A percentile compares a stretch with the other conserved stretches of the same genome.
phyloP scores from a whole-genome alignment of 2,888 invertebrate species.

The Terebella lapidaria region DNA sequence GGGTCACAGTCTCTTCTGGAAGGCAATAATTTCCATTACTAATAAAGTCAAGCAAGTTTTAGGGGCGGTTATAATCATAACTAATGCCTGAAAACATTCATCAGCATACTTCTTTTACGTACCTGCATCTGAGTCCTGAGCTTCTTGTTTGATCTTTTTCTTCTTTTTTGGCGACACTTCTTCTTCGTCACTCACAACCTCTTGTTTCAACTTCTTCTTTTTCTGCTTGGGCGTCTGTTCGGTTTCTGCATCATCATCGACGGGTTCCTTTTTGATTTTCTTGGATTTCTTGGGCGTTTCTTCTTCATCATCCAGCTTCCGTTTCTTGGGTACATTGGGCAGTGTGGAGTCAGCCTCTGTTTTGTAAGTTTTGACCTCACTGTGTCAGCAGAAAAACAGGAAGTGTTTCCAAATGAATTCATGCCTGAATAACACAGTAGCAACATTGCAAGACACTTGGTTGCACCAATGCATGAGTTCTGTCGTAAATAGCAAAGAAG shows the following conservation, averaged over 20 bases:
- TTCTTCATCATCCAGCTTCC: slow-evolving; percentile 34
- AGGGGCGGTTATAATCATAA: not conserved
- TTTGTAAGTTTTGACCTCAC: slow-evolving; percentile 71
- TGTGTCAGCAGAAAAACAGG: not conserved
- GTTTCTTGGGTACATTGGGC: slow-evolving; percentile 55
- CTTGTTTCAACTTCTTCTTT: too few species aligned
- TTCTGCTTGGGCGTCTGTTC: slow-evolving; percentile 8
- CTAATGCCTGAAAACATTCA: too few species aligned
- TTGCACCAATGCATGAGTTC: not conserved
- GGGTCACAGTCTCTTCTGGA: not conserved
- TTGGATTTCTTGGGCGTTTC: slow-evolving; percentile 12
- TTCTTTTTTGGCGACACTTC: not conserved
- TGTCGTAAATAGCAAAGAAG: not conserved
- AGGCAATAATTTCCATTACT: not conserved
- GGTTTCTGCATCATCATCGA: not conserved
- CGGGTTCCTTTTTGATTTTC: slow-evolving; percentile 9
- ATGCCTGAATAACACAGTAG: not conserved
- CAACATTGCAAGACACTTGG: not conserved
- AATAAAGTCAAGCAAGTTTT: not conserved
- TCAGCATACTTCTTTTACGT: too few species aligned
- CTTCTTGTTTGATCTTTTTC: not conserved
- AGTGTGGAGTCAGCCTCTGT: slow-evolving; percentile 77
- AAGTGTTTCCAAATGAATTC: not conserved
- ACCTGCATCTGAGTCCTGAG: not conserved
- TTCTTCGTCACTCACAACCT: not conserved